These are phyloP conservation scores for Drosophila nigromelanica DNA, from an alignment of 1,140 invertebrate species.

Conservation along the genomic window DNA sequence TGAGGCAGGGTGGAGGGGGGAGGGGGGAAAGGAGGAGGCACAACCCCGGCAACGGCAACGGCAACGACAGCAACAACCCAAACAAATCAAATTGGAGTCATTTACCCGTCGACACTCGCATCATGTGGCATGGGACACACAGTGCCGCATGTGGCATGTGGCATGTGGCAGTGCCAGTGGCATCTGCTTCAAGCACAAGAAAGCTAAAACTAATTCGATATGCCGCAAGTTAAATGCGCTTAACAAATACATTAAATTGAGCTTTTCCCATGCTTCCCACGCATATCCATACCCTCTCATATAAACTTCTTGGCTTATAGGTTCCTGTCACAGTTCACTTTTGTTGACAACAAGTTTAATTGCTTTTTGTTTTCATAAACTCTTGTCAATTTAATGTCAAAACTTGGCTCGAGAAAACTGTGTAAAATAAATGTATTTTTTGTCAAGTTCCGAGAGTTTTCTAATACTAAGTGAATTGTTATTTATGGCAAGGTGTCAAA, in stretches of 20 bases:
- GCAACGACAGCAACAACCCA: conserved; percentile 42
- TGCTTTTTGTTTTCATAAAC: not conserved
- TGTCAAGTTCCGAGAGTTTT: too few relatives aligned
- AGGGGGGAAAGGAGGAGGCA: not conserved
- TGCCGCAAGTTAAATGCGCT: conserved; percentile 19
- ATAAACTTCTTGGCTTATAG: not conserved
- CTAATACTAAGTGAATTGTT: too few relatives aligned
- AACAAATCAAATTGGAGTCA: conserved; percentile 81
- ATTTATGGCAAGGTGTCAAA: too few relatives aligned
- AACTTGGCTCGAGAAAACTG: too few relatives aligned
- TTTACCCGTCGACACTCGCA: conserved; percentile 72
- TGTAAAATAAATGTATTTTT: too few relatives aligned
- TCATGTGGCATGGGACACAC: conserved; percentile 13
- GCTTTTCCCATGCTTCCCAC: conserved; percentile 3
- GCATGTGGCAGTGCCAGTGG: conserved; percentile 6
- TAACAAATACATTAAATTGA: conserved; percentile 2
- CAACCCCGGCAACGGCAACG: not conserved
- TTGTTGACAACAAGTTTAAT: not conserved
- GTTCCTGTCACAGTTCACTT: not conserved
- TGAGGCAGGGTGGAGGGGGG: not conserved
- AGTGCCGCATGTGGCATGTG: conserved; percentile 1
- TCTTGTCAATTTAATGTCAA: too few relatives aligned
- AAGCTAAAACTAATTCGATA: conserved; percentile 9
- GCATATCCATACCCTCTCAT: not conserved
- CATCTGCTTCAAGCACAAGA: conserved; percentile 17